These are phyloP conservation scores for Anoncus sp. DNA, from an alignment of 2,888 invertebrate genomes.

Conservation along the genomic window DNA sequence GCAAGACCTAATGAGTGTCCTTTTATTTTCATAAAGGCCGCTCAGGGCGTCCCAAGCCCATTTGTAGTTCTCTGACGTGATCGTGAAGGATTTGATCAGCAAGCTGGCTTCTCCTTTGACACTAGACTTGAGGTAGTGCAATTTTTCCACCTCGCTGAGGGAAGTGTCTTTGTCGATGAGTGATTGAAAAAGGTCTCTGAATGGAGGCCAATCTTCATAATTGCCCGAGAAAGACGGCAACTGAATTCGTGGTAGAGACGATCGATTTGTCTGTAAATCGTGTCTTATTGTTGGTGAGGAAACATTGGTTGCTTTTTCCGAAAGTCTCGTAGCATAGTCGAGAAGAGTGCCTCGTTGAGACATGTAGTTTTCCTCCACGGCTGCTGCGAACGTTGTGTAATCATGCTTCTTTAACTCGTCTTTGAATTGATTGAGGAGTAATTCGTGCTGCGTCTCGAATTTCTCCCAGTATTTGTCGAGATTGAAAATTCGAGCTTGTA, in stretches of 20 bases:
- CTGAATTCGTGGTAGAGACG: background rate
- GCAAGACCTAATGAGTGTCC: background rate
- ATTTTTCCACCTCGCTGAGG: background rate
- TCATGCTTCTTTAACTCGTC: background rate
- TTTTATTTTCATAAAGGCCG: background rate
- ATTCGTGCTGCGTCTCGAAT: conserved; percentile 14
- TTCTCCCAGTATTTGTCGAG: conserved; percentile 7
- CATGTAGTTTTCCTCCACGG: background rate
- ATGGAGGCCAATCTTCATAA: background rate
- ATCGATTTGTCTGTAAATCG: background rate
- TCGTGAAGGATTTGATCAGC: background rate
- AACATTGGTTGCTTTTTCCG: too few relatives aligned
- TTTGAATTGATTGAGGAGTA: background rate
- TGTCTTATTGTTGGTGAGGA: too few relatives aligned
- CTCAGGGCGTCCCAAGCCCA: background rate
- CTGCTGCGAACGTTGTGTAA: background rate
- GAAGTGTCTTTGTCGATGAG: background rate
- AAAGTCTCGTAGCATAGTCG: too few relatives aligned
- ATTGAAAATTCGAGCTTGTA: background rate
- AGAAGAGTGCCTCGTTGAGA: background rate
- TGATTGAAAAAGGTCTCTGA: background rate
- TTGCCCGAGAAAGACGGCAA: background rate
- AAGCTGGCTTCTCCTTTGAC: background rate
- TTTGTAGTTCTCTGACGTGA: background rate
- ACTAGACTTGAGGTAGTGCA: background rate